phyloP scores from a whole-genome alignment of 1,140 invertebrate species.

The Campoletis sonorensis region DNA sequence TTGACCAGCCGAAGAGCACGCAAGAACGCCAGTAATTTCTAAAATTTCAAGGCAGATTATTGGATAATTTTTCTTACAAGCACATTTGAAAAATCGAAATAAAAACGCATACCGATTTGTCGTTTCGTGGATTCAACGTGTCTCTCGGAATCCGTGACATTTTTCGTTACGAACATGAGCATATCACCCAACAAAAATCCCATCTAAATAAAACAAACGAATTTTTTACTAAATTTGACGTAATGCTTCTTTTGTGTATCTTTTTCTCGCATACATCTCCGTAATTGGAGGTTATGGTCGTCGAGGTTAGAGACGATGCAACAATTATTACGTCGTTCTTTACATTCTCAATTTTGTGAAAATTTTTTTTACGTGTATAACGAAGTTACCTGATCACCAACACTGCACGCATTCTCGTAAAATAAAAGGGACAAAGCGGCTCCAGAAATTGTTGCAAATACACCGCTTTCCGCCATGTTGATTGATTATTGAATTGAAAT shows the following conservation, averaged over 20 bases:
- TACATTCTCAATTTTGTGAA: background rate
- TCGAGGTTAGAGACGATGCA: slow-evolving; percentile 12
- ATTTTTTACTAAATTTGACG: slow-evolving; percentile 2
- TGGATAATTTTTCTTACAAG: too few relatives aligned
- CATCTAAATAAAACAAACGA: slow-evolving; percentile 74
- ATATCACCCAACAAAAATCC: slow-evolving; percentile 82
- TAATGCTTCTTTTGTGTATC: slow-evolving; percentile 8
- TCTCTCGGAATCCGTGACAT: slow-evolving; percentile 81
- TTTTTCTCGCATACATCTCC: background rate
- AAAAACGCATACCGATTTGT: slow-evolving; percentile 75
- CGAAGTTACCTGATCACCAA: slow-evolving; percentile 77
- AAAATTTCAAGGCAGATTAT: slow-evolving; percentile 46
- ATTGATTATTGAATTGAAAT: slow-evolving; percentile 47
- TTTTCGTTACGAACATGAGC: slow-evolving; percentile 79
- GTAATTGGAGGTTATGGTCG: background rate
- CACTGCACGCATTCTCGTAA: slow-evolving; percentile 80
- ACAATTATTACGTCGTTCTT: background rate
- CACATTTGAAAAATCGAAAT: slow-evolving; percentile 5
- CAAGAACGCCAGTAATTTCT: slow-evolving; percentile 78
- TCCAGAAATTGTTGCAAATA: slow-evolving; percentile 75
- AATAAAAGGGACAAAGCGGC: slow-evolving; percentile 80
- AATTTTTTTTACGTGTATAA: background rate
- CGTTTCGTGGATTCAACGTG: slow-evolving; percentile 78
- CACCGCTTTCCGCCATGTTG: slow-evolving; percentile 71
- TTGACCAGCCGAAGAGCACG: slow-evolving; percentile 76